phyloP scores from a whole-genome alignment of 2,888 invertebrate genomes.

The Phragmatobia fuliginosa region DNA sequence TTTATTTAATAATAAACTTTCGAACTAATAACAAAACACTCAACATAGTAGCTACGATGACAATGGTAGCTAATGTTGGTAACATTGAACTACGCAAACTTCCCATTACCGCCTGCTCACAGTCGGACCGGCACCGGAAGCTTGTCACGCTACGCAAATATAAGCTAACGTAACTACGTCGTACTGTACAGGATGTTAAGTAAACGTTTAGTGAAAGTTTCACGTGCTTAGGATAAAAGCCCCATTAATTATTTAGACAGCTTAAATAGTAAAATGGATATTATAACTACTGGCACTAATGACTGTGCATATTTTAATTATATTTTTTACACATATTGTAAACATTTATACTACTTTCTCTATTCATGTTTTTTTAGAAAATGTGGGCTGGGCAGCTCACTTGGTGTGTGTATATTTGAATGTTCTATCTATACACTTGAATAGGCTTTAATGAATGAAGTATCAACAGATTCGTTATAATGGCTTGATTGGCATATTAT shows the following conservation, averaged over 20 bases:
- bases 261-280: background rate
- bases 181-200: constrained; percentile 36
- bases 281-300: background rate
- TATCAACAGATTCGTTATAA: too few species aligned
- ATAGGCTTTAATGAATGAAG: too few species aligned
- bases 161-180: constrained; percentile 27
- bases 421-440: too few species aligned
- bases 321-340: too few species aligned
- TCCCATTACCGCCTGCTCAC: constrained; percentile 60
- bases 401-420: too few species aligned
- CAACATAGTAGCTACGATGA: constrained; percentile 40
- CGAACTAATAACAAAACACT: constrained; percentile 24
- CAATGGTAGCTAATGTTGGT: constrained; percentile 57
- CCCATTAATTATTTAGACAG: constrained; percentile 8
- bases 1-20: constrained; percentile 28
- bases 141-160: constrained; percentile 46
- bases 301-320: background rate
- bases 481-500: too few species aligned
- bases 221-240: constrained; percentile 12
- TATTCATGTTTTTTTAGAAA: too few species aligned
- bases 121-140: constrained; percentile 60
- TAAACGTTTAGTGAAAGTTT: constrained; percentile 48
- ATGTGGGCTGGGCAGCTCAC: too few species aligned
- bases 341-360: too few species aligned
- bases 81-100: constrained; percentile 59